Conservation (phyloP, 2,797 vertebrate genomes). For the Enteromius treurensis region DNA sequence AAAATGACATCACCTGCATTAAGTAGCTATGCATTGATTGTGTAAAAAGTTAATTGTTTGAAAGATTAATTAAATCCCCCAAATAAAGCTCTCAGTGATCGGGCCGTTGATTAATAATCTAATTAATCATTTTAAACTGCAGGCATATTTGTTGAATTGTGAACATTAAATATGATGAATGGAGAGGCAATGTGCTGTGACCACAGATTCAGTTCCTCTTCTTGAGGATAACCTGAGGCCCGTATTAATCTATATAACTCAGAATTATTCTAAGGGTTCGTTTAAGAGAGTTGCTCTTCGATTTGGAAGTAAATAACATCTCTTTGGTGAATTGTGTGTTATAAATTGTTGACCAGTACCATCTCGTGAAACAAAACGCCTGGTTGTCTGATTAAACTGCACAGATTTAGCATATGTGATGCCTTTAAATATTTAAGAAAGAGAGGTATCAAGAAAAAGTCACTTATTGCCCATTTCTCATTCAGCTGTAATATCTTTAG, state of each 20-base stretch:
- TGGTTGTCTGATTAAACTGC: slow-evolving; percentile 65
- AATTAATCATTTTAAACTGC: slow-evolving; percentile 66
- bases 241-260: not conserved
- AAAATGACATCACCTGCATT: not conserved
- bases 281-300: slow-evolving; percentile 43
- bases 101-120: slow-evolving; percentile 65
- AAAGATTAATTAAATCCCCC: slow-evolving; percentile 20
- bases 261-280: slow-evolving; percentile 30
- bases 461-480: slow-evolving; percentile 5
- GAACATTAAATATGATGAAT: slow-evolving; percentile 66
- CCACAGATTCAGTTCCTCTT: slow-evolving; percentile 23
- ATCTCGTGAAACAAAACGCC: slow-evolving; percentile 57
- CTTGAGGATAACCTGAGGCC: slow-evolving; percentile 17
- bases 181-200: slow-evolving; percentile 57
- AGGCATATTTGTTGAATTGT: slow-evolving; percentile 62
- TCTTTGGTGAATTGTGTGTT: slow-evolving; percentile 56
- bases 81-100: slow-evolving; percentile 50
- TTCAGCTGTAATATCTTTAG: slow-evolving; percentile 53
- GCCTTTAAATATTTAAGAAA: slow-evolving; percentile 45
- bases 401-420: not conserved
- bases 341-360: slow-evolving; percentile 61
- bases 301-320: slow-evolving; percentile 2
- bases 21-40: slow-evolving; percentile 1
- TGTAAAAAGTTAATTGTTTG: slow-evolving; percentile 30
- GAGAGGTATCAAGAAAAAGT: slow-evolving; percentile 10